Base-by-base conservation (phyloP, 2,113 vertebrate genomes). In the Anoplopoma fimbria region DNA sequence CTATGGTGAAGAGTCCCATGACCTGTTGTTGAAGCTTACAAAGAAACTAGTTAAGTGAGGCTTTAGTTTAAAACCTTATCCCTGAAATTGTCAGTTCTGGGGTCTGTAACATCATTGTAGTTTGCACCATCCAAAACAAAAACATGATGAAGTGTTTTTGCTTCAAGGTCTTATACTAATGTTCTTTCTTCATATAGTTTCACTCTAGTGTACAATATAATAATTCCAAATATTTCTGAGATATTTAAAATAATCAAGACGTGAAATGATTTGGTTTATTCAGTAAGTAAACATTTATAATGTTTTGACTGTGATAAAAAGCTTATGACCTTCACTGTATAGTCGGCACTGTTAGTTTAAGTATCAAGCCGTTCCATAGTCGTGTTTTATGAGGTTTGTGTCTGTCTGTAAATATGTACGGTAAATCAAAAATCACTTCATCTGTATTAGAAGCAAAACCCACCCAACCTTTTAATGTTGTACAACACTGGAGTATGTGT, bases 171-270 rank as follows among this genome's bases (percentile, higher is more conserved):
- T 67, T 34, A 61, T 64, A 49, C 12, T 17, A 51, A 27, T 55
- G 27, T 72, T 31, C n/a, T 57, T 55, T 69, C 60, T 36, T 70
- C 63, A 77, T 51, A 38, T 60, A 60, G 29, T 69, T 14, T 45
- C 27, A 4, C 21, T n/a, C 1, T 40, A 78, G 36, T 19, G 58
- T 31, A 51, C 27, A 38, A 38, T 4, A 47, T 47, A 67, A 81
- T 58, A 49, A 77, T 42, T 70, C 19, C 23, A 77, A 38, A 73
- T 80, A 8, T 68, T 27, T 55, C 9, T 21, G 34, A 40, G 31
- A 70, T 38, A 12, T 42, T 58, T 40, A 9, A 65, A 38, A 76
- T 29, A 2, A 49, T 55, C 3, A 23, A 57, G 69, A 38, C 1
- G 4, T 40, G 55, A 67, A 55, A 40, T 61, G 9, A 53, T 58